Percentiles rank a stretch among this genome's conserved stretches.
phyloP scores from a whole-genome alignment of 2,797 vertebrate species.

The Falco berigora region DNA sequence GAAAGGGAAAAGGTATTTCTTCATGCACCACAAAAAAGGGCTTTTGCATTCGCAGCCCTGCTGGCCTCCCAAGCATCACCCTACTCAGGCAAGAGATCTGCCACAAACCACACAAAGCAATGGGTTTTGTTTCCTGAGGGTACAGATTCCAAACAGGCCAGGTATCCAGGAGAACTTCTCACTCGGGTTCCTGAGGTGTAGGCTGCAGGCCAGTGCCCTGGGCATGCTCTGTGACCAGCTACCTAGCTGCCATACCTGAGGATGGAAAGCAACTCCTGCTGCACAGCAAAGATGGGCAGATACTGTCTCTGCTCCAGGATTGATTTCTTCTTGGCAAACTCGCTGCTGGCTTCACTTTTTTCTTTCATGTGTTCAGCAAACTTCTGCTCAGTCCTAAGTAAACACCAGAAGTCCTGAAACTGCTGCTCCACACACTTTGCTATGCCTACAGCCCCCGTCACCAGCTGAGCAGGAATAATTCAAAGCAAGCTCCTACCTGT shows the following conservation, averaged over 20 bases:
- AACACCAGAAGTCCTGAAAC: neutral
- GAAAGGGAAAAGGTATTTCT: neutral
- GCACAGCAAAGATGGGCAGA: slow-evolving; percentile 95
- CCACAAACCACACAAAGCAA: neutral
- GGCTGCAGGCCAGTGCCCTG: neutral
- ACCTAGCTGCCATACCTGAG: slow-evolving; percentile 79
- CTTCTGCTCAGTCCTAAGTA: slow-evolving; percentile 90
- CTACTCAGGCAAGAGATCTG: neutral
- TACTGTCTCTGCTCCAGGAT: slow-evolving; percentile 95
- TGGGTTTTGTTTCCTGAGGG: neutral
- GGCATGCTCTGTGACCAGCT: neutral
- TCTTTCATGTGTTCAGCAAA: slow-evolving; percentile 99
- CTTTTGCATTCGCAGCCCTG: neutral
- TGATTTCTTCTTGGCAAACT: slow-evolving; percentile 95
- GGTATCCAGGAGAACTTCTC: neutral
- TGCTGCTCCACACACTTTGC: neutral
- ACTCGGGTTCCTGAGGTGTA: neutral
- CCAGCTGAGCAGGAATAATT: neutral
- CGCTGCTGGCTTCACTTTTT: slow-evolving; percentile 91
- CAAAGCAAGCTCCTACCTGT: slow-evolving; percentile 77
- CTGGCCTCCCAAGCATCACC: neutral
- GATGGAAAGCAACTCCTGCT: slow-evolving; percentile 94
- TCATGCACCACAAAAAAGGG: neutral
- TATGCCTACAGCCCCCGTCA: neutral
- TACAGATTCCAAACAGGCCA: neutral